These are phyloP conservation scores for Gila robusta DNA, from an alignment of 2,797 vertebrate genomes.

Conservation along the genomic window DNA sequence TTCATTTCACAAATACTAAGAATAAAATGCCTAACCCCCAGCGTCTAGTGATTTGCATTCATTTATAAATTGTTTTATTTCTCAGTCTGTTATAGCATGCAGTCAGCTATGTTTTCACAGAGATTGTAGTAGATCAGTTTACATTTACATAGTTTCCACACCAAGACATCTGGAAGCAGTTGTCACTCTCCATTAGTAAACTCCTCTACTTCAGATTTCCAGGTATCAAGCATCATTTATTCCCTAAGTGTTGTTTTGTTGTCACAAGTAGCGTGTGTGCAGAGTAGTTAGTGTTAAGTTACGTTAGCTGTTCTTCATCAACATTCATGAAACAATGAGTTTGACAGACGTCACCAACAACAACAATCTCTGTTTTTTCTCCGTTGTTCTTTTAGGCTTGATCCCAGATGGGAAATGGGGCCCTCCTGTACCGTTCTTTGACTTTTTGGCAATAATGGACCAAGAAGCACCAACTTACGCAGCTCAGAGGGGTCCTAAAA, in stretches of 20 bases:
- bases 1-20: neutral
- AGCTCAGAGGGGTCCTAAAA: constrained; percentile 63
- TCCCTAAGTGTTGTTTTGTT: neutral
- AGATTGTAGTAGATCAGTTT: constrained; percentile 3
- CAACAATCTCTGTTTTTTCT: neutral
- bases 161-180: constrained; percentile 30
- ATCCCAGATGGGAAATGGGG: constrained; percentile 84
- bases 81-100: neutral
- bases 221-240: constrained; percentile 28
- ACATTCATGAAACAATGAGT: neutral
- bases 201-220: constrained; percentile 9
- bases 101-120: neutral
- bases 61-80: neutral
- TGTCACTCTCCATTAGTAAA: constrained; percentile 11
- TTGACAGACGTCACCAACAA: neutral
- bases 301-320: neutral
- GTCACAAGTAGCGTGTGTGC: neutral
- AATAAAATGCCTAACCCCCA: neutral
- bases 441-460: constrained; percentile 92
- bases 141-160: constrained; percentile 16
- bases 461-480: constrained; percentile 69
- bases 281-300: neutral
- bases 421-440: constrained; percentile 83
- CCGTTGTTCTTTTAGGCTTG: constrained; percentile 73
- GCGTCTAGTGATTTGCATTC: neutral